phyloP scores from a whole-genome alignment of 2,113 vertebrate genomes.

The Myotis davidii region DNA sequence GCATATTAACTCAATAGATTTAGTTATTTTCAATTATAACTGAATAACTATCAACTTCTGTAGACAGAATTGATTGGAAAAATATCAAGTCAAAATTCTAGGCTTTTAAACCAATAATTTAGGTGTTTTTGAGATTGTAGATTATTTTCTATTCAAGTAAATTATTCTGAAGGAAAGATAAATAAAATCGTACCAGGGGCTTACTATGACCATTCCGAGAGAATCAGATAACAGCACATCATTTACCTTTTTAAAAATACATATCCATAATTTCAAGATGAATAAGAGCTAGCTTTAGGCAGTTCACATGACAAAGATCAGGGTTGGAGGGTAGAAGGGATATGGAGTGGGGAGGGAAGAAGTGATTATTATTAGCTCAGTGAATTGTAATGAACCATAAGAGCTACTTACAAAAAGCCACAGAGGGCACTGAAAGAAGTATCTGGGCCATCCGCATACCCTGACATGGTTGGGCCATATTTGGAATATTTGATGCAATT shows the following conservation, averaged over 20 bases:
- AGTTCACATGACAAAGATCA: not conserved
- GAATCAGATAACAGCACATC: not conserved
- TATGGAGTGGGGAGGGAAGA: not conserved
- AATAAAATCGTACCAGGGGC: not conserved
- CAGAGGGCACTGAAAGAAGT: not conserved
- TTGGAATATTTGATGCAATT: not conserved
- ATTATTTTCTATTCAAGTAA: conserved; percentile 45
- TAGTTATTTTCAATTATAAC: conserved; percentile 63
- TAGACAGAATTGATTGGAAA: conserved; percentile 30
- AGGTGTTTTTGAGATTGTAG: not conserved
- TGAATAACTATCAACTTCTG: conserved; percentile 36
- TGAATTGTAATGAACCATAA: not conserved
- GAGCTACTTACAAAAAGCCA: not conserved
- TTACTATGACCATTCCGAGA: not conserved
- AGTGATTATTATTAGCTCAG: not conserved
- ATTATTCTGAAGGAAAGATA: conserved; percentile 52
- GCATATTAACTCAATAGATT: conserved; percentile 46
- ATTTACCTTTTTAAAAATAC: not conserved
- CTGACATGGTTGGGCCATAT: fast-evolving
- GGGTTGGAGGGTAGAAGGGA: no score
- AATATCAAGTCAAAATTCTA: conserved; percentile 34
- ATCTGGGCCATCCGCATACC: no score
- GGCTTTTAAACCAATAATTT: conserved; percentile 39
- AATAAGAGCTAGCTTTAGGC: not conserved
- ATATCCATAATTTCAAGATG: not conserved